These are phyloP conservation scores for Rhogogaster chlorosoma DNA, from an alignment of 2,888 invertebrate genomes.

Conservation along the genomic window DNA sequence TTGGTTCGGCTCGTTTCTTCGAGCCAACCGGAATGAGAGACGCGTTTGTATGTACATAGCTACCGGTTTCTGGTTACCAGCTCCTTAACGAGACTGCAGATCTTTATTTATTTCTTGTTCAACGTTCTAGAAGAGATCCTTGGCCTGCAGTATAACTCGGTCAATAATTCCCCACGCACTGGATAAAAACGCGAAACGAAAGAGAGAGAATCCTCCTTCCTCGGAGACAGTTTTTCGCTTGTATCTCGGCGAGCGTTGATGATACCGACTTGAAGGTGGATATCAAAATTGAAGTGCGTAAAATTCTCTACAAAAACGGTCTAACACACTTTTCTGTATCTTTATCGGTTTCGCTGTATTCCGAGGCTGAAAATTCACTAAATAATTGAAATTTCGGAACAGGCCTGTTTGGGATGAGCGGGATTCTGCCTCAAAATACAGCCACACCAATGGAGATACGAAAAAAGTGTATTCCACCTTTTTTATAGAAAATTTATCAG, in stretches of 20 bases:
- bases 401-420: no score
- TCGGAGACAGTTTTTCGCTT: not conserved
- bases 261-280: not conserved
- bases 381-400: not conserved
- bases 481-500: not conserved
- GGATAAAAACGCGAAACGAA: not conserved
- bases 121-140: not conserved
- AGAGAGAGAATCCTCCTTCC: not conserved
- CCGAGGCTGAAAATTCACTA: not conserved
- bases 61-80: constrained; percentile 45
- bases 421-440: not conserved
- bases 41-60: constrained; percentile 9
- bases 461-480: not conserved
- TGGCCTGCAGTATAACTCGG: constrained; percentile 27
- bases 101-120: constrained; percentile 1
- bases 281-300: not conserved
- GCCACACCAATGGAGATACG: not conserved
- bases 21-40: constrained; percentile 40
- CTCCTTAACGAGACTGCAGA: constrained; percentile 10
- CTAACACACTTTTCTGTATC: not conserved
- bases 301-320: not conserved
- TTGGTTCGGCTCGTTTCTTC: constrained; percentile 4
- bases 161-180: not conserved
- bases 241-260: not conserved
- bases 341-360: not conserved